Evolutionary conservation across 23 tunicate species (phyloP).

Genomic region (Oikopleura vanhoeffeni): DNA sequence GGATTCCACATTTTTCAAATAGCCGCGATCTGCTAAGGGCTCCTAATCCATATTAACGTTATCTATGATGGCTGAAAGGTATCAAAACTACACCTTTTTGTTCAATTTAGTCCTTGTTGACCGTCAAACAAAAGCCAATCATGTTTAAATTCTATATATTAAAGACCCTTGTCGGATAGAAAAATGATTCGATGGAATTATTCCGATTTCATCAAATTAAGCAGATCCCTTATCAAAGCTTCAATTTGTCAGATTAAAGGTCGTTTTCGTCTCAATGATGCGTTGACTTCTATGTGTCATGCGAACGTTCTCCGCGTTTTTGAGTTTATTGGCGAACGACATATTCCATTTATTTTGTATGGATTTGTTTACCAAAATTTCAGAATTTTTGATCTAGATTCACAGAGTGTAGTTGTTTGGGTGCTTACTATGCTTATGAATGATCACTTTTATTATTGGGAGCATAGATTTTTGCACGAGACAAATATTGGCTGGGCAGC

Average conservation of each 20-base stretch:
- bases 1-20: too few species aligned
- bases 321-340: slow-evolving; percentile 10
- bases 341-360: neutral
- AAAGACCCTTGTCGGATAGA: too few species aligned
- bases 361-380: neutral
- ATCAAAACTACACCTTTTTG: neutral
- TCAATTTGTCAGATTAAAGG: neutral
- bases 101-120: neutral
- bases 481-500: slow-evolving; percentile 2
- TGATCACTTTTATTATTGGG: slow-evolving; percentile 4
- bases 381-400: neutral
- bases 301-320: neutral
- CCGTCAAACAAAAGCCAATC: neutral
- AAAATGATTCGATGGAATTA: too few species aligned
- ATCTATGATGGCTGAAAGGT: too few species aligned
- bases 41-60: too few species aligned
- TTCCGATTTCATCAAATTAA: neutral
- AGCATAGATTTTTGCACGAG: slow-evolving; percentile 4
- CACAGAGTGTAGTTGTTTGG: neutral
- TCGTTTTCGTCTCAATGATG: slow-evolving; percentile 7
- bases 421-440: neutral
- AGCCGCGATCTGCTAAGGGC: too few species aligned
- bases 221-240: neutral
- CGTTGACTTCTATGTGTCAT: neutral
- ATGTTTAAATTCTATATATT: too few species aligned